Evolutionary conservation across 2,113 vertebrate species (phyloP).

Genomic region (Malurus alboscapulatus): DNA sequence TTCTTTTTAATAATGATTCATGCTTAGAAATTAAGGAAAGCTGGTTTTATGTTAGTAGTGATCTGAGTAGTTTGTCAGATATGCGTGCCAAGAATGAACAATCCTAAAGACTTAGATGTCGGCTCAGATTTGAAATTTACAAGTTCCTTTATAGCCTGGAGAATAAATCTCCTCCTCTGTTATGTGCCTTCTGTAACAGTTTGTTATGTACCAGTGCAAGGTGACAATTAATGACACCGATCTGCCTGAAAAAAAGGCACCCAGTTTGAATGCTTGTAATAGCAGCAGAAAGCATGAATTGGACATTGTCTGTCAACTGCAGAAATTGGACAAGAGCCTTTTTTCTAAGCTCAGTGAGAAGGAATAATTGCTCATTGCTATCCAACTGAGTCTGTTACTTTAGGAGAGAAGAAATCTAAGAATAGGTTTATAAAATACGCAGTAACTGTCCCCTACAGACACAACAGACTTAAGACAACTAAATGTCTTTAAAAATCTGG

Average conservation of each 20-base stretch:
- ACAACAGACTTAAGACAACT: not conserved
- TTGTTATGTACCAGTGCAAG: not conserved
- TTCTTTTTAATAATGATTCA: not conserved
- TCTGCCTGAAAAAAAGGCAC: not conserved
- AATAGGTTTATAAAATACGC: not conserved
- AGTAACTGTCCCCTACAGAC: not conserved
- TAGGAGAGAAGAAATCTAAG: conserved; percentile 13
- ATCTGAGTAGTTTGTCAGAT: not conserved
- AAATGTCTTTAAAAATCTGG: not conserved
- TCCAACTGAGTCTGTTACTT: not conserved
- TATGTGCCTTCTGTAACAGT: not conserved
- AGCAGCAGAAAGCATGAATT: not conserved
- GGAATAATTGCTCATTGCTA: not conserved
- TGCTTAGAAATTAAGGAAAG: not conserved
- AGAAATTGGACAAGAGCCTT: not conserved
- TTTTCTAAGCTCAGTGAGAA: not conserved
- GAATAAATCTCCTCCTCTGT: not conserved
- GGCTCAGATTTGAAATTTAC: not conserved
- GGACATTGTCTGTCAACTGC: not conserved
- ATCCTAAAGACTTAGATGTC: not conserved
- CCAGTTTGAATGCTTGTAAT: not conserved
- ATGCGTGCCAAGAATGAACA: not conserved
- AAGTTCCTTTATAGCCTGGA: not conserved
- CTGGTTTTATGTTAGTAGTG: not conserved
- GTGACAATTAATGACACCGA: not conserved